Conservation (phyloP, 2,888 invertebrate species). For the Neoaliturus tenellus region DNA sequence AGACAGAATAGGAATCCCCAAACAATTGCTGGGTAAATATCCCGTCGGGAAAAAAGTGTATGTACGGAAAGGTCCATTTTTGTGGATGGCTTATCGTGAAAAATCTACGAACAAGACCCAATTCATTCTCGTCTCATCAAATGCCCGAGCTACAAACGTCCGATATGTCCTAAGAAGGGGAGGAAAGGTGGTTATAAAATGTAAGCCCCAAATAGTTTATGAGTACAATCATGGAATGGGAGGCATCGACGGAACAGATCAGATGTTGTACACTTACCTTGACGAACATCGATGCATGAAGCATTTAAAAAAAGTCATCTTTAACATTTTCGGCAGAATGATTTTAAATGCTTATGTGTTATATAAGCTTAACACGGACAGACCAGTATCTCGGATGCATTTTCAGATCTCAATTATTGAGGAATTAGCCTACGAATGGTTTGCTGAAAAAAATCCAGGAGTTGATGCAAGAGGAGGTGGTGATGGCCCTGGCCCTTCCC, state of each 20-base stretch:
- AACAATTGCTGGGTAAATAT: conserved; percentile 31
- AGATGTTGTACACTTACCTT: conserved; percentile 46
- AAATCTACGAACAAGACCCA: conserved; percentile 39
- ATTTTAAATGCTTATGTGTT: conserved; percentile 48
- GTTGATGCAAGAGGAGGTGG: background rate
- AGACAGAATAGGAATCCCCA: conserved; percentile 38
- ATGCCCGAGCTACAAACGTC: conserved; percentile 12
- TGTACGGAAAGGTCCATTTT: conserved; percentile 47
- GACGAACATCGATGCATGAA: conserved; percentile 49
- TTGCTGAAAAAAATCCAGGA: background rate
- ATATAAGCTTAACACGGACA: conserved; percentile 42
- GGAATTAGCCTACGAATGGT: background rate
- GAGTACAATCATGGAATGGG: conserved; percentile 50
- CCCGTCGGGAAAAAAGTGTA: conserved; percentile 27
- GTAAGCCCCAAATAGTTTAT: conserved; percentile 38
- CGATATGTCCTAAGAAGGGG: conserved; percentile 28
- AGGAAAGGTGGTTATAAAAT: conserved; percentile 22
- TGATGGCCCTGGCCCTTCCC: background rate
- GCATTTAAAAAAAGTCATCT: conserved; percentile 53
- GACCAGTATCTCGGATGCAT: background rate
- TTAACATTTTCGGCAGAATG: conserved; percentile 47
- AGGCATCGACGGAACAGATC: conserved; percentile 48
- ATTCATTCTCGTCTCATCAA: conserved; percentile 39
- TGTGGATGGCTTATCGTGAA: conserved; percentile 47
- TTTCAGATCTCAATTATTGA: background rate